These are phyloP conservation scores for Solea solea DNA, from an alignment of 2,113 vertebrate genomes.

Conservation along the genomic window DNA sequence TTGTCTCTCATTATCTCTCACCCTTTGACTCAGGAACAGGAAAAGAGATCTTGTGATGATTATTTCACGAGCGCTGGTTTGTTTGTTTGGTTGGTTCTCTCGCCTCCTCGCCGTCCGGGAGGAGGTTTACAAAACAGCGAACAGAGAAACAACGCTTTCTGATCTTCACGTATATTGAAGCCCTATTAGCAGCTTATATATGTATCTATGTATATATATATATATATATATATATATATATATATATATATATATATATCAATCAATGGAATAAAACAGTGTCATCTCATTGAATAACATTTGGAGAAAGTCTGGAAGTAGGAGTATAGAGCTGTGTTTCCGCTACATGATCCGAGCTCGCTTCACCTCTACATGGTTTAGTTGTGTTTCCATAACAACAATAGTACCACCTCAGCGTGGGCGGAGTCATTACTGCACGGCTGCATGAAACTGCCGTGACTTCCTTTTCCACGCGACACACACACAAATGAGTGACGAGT, in stretches of 20 bases:
- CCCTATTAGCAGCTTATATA: slow-evolving; percentile 20
- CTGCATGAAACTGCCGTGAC: too few relatives aligned
- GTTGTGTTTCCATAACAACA: too few relatives aligned
- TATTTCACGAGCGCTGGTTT: slow-evolving; percentile 75
- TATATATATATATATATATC: neutral
- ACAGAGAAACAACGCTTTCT: slow-evolving; percentile 34
- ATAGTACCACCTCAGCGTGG: too few relatives aligned
- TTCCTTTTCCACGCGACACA: too few relatives aligned
- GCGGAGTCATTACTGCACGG: too few relatives aligned
- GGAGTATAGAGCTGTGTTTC: too few relatives aligned
- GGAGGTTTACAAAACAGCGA: slow-evolving; percentile 62
- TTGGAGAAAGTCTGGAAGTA: too few relatives aligned
- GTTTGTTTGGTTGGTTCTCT: slow-evolving; percentile 58
- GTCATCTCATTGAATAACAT: slow-evolving; percentile 12
- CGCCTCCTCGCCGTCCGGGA: slow-evolving; percentile 59
- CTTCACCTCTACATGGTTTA: too few relatives aligned
- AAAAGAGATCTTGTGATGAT: slow-evolving; percentile 73
- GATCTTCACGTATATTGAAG: slow-evolving; percentile 15
- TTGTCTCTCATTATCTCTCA: slow-evolving; percentile 69
- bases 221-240: neutral
- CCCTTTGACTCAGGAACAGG: slow-evolving; percentile 54
- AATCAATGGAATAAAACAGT: neutral
- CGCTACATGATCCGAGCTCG: too few relatives aligned
- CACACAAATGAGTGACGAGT: too few relatives aligned
- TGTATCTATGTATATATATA: neutral